Base-by-base conservation (phyloP, 2,797 vertebrate genomes). In the Chaunax sp. region DNA sequence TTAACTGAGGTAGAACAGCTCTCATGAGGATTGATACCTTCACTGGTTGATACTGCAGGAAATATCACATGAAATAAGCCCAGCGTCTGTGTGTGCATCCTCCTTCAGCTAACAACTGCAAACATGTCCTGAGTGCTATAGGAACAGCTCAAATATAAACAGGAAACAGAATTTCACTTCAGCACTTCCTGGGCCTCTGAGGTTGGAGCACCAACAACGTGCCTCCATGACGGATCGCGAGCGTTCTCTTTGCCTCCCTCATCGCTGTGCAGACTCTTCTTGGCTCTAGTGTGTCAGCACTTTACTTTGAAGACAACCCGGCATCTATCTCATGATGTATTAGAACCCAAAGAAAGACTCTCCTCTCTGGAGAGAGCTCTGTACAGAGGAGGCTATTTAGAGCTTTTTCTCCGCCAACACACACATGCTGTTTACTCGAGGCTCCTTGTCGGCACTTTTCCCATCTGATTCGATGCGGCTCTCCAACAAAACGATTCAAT, bases 321-420 rank as follows among this genome's bases (percentile, higher is more conserved):
- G 50, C 56, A 63, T 52, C 70, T 30, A 23, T 66, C 56, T 43
- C 53, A 46, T 76, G 80, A 83, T 75, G 69, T 69, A 80, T 60
- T 77, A 77, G 75, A 77, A 60, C 51, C 66, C 37, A 77, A 71
- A 77, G 41, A 75, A 69, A 74, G 69, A 28, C 6, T 35, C 41
- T 33, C 2, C 10, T 71, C 76, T 76, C 78, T 40, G 69, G 65
- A 68, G 64, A 75, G 56, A 35, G 50, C 18, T 68, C 72, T 72
- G 61, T 68, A 80, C 67, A 50, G 49, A 64, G 62, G 67, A 84
- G 70, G 73, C 49, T 86, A 68, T 84, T 86, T 77, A 57, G 61
- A 76, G 74, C 30, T 47, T 81, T 30, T 67, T 38, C 50, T 56
- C 43, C 23, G 14, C 50, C 57, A 33, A 37, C 41, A 7, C 67